Percentiles rank a stretch among this genome's conserved stretches.
phyloP scores from a whole-genome alignment of 1,140 invertebrate species.

The Drosophila varians region DNA sequence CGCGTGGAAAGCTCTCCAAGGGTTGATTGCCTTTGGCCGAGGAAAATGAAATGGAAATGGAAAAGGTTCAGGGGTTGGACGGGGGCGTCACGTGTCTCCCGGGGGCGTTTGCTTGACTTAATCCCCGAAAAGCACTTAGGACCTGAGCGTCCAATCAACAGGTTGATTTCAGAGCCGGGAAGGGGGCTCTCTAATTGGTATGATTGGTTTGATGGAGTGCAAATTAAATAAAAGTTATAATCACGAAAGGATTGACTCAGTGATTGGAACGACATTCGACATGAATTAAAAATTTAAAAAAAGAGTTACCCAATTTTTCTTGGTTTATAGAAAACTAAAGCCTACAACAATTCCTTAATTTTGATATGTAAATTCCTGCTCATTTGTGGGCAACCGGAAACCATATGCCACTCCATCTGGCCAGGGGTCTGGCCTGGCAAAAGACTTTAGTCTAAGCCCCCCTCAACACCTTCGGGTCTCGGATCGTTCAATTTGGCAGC shows the following conservation, averaged over 20 bases:
- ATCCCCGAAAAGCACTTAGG: constrained; percentile 67
- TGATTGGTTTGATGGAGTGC: constrained; percentile 8
- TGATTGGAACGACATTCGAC: neutral
- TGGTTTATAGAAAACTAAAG: no score
- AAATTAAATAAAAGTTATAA: neutral
- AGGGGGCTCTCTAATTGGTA: constrained; percentile 40
- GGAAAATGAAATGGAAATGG: neutral
- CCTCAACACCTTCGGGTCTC: constrained; percentile 27
- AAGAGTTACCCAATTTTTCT: no score
- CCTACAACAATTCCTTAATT: no score
- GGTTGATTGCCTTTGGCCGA: constrained; percentile 33
- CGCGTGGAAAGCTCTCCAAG: constrained; percentile 19
- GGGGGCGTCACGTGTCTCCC: constrained; percentile 53
- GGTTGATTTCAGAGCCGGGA: constrained; percentile 41
- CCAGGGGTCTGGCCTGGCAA: neutral
- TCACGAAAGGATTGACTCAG: neutral
- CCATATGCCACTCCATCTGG: constrained; percentile 52
- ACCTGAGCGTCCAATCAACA: constrained; percentile 54
- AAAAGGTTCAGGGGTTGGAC: constrained; percentile 11
- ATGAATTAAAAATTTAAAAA: neutral
- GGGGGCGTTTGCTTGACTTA: constrained; percentile 45
- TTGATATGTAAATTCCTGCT: neutral
- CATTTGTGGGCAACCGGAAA: constrained; percentile 49
- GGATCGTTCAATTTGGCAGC: constrained; percentile 57
- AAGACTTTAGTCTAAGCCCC: neutral